Percentiles rank a stretch among this genome's conserved stretches.
These are phyloP conservation scores for Telmatherina bonti DNA, from an alignment of 2,797 vertebrate genomes.

Conservation along the genomic window DNA sequence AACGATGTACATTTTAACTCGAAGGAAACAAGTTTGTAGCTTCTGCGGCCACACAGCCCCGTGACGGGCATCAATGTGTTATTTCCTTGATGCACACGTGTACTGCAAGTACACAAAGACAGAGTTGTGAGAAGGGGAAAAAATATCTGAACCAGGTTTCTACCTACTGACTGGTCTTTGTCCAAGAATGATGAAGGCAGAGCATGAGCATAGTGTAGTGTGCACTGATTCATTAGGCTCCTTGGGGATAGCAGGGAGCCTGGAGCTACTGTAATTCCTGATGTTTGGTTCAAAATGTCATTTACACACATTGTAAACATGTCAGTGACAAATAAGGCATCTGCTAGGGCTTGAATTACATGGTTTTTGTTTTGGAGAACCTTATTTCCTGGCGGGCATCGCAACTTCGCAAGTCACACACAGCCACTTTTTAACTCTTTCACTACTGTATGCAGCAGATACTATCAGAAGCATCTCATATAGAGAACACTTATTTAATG, in stretches of 20 bases:
- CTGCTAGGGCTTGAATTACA: too few relatives aligned
- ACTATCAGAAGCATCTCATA: background rate
- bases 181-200: background rate
- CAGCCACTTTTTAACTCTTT: too few relatives aligned
- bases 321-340: background rate
- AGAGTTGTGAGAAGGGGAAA: constrained; percentile 13
- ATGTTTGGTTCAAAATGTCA: constrained; percentile 9
- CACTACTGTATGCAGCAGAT: background rate
- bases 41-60: constrained; percentile 18
- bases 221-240: background rate
- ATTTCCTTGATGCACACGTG: constrained; percentile 43
- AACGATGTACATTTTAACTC: constrained; percentile 44
- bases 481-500: background rate
- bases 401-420: too few relatives aligned
- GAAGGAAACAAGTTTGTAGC: constrained; percentile 51
- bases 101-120: constrained; percentile 3
- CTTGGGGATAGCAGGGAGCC: background rate
- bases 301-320: background rate
- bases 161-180: constrained; percentile 18
- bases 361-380: too few relatives aligned
- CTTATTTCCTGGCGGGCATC: too few relatives aligned
- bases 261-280: background rate
- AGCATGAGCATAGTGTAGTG: background rate
- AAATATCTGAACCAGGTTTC: constrained; percentile 28
- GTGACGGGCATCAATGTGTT: constrained; percentile 36